A percentile compares a stretch with the other conserved stretches of the same genome.
These are phyloP conservation scores for Eugnorisma glareosa DNA, from an alignment of 2,888 invertebrate genomes.

Conservation along the genomic window DNA sequence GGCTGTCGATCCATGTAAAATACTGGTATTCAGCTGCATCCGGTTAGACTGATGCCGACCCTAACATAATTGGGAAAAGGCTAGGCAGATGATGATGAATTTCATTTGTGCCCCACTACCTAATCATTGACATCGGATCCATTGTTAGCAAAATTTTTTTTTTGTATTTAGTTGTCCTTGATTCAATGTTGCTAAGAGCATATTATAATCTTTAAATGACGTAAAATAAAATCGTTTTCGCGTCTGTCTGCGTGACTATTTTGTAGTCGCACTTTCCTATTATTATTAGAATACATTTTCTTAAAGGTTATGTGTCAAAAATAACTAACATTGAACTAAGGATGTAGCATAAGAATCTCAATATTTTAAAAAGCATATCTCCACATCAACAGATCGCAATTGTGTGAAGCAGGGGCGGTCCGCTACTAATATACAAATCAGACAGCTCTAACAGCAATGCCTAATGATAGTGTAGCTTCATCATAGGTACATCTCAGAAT, in stretches of 20 bases:
- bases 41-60: no score
- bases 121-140: neutral
- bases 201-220: no score
- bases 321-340: neutral
- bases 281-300: no score
- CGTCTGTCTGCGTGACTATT: neutral
- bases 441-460: neutral
- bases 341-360: neutral
- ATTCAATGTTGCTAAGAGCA: neutral
- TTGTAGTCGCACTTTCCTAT: neutral
- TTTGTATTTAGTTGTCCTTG: neutral
- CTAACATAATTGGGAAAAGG: no score
- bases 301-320: neutral
- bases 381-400: neutral
- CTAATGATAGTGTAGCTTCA: constrained; percentile 1
- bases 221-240: neutral
- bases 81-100: neutral
- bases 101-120: neutral
- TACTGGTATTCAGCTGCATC: no score
- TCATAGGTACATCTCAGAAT: constrained; percentile 3
- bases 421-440: neutral
- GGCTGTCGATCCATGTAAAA: no score
- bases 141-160: neutral
- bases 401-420: neutral
- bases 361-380: neutral